phyloP scores from a whole-genome alignment of 1,140 invertebrate species.

The Contarinia nasturtii region DNA sequence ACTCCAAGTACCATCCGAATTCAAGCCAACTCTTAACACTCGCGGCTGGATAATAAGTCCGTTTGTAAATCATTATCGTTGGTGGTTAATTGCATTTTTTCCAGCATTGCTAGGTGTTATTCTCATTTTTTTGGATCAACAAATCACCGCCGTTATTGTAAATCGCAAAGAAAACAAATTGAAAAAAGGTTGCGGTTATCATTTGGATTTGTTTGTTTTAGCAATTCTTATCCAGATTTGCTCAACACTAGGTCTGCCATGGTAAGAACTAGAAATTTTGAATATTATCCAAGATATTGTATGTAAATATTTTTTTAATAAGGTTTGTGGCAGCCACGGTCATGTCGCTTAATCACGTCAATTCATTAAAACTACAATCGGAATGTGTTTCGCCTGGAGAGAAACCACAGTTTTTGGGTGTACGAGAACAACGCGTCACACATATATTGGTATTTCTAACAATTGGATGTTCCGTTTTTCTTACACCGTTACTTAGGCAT shows the following conservation, averaged over 20 bases:
- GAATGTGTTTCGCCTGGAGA: conserved; percentile 95
- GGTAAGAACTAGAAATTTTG: conserved; percentile 25
- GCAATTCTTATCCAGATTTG: conserved; percentile 79
- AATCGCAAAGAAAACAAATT: conserved; percentile 97
- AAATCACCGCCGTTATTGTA: conserved; percentile 96
- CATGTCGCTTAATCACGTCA: conserved; percentile 95
- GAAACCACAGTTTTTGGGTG: conserved; percentile 91
- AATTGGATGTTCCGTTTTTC: conserved; percentile 81
- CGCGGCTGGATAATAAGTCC: conserved; percentile 85
- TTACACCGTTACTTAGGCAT: conserved; percentile 73
- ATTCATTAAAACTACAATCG: conserved; percentile 89
- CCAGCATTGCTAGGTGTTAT: conserved; percentile 94
- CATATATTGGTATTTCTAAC: conserved; percentile 91
- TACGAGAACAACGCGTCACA: conserved; percentile 91
- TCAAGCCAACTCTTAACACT: conserved; percentile 66
- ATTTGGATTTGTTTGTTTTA: conserved; percentile 86
- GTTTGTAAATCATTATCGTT: conserved; percentile 80
- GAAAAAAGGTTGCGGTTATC: conserved; percentile 95
- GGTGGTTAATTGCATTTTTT: conserved; percentile 56
- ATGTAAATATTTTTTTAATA: background rate
- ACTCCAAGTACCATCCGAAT: conserved; percentile 71
- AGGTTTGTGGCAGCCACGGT: conserved; percentile 90
- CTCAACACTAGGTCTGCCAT: conserved; percentile 84
- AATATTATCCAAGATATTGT: background rate
- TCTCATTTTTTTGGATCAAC: conserved; percentile 98